Conservation (phyloP, 2,888 invertebrate species). For the Automeris io region DNA sequence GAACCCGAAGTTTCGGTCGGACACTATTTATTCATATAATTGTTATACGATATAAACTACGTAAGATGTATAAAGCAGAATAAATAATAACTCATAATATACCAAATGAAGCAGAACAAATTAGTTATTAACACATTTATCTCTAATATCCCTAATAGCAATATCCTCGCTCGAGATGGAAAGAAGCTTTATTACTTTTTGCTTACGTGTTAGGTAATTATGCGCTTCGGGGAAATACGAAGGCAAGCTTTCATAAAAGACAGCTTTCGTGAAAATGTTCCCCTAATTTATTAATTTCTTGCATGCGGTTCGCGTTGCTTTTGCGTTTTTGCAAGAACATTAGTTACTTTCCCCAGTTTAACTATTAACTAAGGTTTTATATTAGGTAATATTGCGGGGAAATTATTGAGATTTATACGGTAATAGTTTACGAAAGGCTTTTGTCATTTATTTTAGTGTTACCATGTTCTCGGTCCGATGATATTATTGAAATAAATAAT, state of each 20-base stretch:
- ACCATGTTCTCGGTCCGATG: too few relatives aligned
- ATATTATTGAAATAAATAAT: too few relatives aligned
- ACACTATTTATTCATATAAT: too few relatives aligned
- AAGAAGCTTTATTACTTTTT: conserved; percentile 29
- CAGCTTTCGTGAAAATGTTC: conserved; percentile 20
- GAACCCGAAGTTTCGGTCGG: too few relatives aligned
- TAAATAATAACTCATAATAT: too few relatives aligned
- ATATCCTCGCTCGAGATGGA: conserved; percentile 13
- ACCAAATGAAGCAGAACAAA: too few relatives aligned
- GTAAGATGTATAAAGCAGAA: too few relatives aligned
- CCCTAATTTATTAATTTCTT: conserved; percentile 29
- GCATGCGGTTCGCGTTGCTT: conserved; percentile 12
- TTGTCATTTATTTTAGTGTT: too few relatives aligned
- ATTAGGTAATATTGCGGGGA: conserved; percentile 11
- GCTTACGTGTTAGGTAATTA: conserved; percentile 36
- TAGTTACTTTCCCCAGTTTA: conserved; percentile 1
- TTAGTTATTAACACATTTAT: too few relatives aligned
- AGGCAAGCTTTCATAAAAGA: conserved; percentile 17
- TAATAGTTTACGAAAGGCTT: too few relatives aligned
- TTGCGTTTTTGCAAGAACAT: conserved; percentile 2
- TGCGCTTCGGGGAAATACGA: conserved; percentile 19
- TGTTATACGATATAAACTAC: too few relatives aligned
- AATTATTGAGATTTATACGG: too few relatives aligned
- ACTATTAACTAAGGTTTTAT: not conserved
- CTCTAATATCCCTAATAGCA: not conserved